Conservation (phyloP, 2,113 vertebrate genomes). For the Phyllopteryx taeniolatus region DNA sequence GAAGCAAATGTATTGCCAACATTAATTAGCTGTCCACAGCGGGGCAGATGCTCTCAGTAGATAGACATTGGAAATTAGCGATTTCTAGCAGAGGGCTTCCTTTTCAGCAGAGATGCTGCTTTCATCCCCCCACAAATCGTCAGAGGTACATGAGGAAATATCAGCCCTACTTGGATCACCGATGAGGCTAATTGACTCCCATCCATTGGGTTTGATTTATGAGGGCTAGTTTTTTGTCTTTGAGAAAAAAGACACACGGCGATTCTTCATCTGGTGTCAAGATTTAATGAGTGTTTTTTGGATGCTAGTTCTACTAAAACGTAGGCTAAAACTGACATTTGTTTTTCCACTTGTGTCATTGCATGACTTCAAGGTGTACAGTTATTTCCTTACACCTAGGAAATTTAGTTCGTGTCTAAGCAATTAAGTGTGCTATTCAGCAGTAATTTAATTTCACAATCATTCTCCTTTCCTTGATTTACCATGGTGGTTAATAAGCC, state of each 20-base stretch:
- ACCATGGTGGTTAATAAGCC: too few species aligned
- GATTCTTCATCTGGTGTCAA: slow-evolving; percentile 34
- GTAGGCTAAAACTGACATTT: too few species aligned
- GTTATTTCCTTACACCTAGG: neutral
- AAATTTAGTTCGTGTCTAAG: neutral
- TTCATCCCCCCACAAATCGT: slow-evolving; percentile 22
- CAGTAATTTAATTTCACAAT: neutral
- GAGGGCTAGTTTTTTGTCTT: slow-evolving; percentile 28
- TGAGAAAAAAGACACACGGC: slow-evolving; percentile 6
- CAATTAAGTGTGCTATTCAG: neutral
- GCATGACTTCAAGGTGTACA: neutral
- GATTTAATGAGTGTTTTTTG: neutral
- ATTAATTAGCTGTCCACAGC: neutral
- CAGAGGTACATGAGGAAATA: slow-evolving; percentile 21
- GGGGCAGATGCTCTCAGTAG: slow-evolving; percentile 3
- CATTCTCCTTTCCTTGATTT: too few species aligned
- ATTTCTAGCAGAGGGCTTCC: slow-evolving; percentile 8
- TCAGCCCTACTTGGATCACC: slow-evolving; percentile 32
- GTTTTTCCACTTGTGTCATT: neutral
- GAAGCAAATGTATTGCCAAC: neutral
- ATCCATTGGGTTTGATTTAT: slow-evolving; percentile 53
- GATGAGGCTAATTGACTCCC: slow-evolving; percentile 44
- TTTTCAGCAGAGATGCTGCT: slow-evolving; percentile 8
- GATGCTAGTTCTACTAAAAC: neutral
- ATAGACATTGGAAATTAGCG: slow-evolving; percentile 14